A percentile compares a stretch with the other conserved stretches of the same genome.
Conservation (phyloP, 2,113 vertebrate genomes). For the Vanacampus margaritifer region DNA sequence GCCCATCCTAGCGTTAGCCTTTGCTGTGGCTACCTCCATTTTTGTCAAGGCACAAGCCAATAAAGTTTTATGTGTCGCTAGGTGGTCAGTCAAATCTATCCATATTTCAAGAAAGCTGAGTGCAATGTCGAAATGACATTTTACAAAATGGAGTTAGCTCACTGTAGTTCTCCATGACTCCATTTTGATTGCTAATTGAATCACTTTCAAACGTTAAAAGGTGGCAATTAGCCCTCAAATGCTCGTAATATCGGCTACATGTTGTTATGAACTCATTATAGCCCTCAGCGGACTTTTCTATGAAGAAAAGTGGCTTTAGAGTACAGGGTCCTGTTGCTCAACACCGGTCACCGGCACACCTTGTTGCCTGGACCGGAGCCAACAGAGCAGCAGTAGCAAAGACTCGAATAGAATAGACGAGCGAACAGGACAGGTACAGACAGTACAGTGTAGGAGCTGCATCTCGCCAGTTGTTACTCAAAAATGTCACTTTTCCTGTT, state of each 20-base stretch:
- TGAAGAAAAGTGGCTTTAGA: background rate
- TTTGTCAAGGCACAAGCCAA: too few species aligned
- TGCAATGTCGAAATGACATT: background rate
- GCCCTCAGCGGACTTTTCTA: background rate
- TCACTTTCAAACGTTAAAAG: too few species aligned
- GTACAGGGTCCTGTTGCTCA: conserved; percentile 1
- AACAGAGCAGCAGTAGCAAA: conserved; percentile 56
- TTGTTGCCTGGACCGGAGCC: conserved; percentile 56
- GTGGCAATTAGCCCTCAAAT: background rate
- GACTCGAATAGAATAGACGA: conserved; percentile 1
- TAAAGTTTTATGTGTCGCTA: background rate
- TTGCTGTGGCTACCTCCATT: background rate
- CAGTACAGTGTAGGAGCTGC: conserved; percentile 69
- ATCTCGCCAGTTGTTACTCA: conserved; percentile 75
- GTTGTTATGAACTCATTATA: background rate
- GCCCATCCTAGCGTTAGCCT: background rate
- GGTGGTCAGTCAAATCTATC: background rate
- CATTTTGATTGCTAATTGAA: background rate
- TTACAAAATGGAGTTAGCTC: background rate
- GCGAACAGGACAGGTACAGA: conserved; percentile 73
- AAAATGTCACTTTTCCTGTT: conserved; percentile 85
- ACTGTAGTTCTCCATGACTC: background rate
- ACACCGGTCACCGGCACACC: conserved; percentile 48
- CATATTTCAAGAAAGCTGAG: background rate
- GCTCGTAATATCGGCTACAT: too few species aligned